phyloP scores from a whole-genome alignment of 1,140 invertebrate genomes.

The Polypedilum pembai region DNA sequence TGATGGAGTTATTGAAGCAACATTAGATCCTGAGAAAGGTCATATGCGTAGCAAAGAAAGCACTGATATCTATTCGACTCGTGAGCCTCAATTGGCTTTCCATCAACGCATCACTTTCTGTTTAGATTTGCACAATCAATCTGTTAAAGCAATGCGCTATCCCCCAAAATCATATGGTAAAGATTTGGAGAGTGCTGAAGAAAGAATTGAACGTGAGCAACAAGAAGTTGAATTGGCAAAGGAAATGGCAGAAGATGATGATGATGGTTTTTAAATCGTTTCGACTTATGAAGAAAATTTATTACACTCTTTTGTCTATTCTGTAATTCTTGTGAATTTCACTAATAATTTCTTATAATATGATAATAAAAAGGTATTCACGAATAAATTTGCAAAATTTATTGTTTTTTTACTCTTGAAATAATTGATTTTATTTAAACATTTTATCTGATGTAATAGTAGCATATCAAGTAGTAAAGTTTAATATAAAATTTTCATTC shows the following conservation, averaged over 20 bases:
- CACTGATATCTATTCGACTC: slow-evolving; percentile 93
- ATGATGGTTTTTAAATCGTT: slow-evolving; percentile 67
- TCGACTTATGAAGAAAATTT: no score
- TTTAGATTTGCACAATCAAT: slow-evolving; percentile 95
- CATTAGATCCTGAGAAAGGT: slow-evolving; percentile 87
- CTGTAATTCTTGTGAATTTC: not conserved
- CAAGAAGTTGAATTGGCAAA: slow-evolving; percentile 96
- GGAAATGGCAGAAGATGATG: slow-evolving; percentile 98
- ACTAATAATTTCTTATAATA: not conserved
- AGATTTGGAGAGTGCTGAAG: slow-evolving; percentile 95
- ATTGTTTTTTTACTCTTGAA: no score
- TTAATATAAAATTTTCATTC: no score
- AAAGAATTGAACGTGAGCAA: slow-evolving; percentile 90
- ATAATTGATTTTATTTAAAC: no score
- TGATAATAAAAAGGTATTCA: no score
- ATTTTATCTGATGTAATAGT: no score
- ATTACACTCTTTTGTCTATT: slow-evolving; percentile 29
- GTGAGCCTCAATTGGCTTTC: slow-evolving; percentile 93
- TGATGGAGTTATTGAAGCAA: slow-evolving; percentile 98
- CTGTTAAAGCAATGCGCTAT: slow-evolving; percentile 97
- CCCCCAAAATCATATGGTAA: slow-evolving; percentile 98
- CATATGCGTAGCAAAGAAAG: slow-evolving; percentile 97
- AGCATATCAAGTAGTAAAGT: no score
- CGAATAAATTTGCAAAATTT: no score
- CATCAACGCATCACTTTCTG: slow-evolving; percentile 98